A percentile compares a stretch with the other conserved stretches of the same genome.
Conservation (phyloP, 1,140 invertebrate genomes). For the Zaprionus camerounensis region DNA sequence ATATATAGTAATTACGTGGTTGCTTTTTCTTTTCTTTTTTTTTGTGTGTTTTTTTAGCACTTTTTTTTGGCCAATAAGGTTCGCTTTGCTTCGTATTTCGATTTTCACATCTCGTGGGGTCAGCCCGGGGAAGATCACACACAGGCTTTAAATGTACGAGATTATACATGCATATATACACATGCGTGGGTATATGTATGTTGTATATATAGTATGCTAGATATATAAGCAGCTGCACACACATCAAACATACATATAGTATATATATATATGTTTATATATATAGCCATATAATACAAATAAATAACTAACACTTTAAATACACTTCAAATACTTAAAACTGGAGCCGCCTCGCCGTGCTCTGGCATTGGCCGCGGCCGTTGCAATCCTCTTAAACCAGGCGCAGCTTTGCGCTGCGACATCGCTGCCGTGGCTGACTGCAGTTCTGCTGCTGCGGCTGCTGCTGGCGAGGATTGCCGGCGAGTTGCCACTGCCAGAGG, state of each 20-base stretch:
- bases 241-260: neutral
- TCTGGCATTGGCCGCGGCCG: neutral
- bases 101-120: too few species aligned
- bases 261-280: neutral
- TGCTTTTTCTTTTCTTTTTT: neutral
- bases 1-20: constrained; percentile 18
- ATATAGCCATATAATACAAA: constrained; percentile 46
- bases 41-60: constrained; percentile 35
- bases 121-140: too few species aligned
- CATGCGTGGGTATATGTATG: neutral
- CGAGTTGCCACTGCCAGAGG: constrained; percentile 20
- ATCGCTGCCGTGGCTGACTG: constrained; percentile 18
- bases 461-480: constrained; percentile 17
- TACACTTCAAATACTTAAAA: constrained; percentile 64
- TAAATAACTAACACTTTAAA: constrained; percentile 73
- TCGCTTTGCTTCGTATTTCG: neutral
- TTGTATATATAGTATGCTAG: neutral
- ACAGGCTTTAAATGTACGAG: neutral
- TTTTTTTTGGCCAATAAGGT: constrained; percentile 36
- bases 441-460: neutral
- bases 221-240: neutral
- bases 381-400: constrained; percentile 33
- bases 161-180: constrained; percentile 2
- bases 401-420: constrained; percentile 40
- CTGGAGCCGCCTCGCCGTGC: constrained; percentile 9